A percentile compares a stretch with the other conserved stretches of the same genome.
Conservation (phyloP, 2,888 invertebrate genomes). For the Plebejus argus region DNA sequence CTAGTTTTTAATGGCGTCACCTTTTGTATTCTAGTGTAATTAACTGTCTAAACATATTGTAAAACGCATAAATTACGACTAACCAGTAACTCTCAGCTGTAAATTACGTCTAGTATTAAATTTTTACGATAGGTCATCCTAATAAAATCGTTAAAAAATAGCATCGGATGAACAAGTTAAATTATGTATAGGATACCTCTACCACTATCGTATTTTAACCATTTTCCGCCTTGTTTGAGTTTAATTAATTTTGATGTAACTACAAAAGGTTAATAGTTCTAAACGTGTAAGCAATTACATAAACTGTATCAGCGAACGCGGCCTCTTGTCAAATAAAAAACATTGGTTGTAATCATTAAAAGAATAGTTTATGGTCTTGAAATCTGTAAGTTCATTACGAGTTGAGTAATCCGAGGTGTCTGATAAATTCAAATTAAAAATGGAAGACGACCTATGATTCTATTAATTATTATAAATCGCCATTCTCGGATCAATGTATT, state of each 20-base stretch:
- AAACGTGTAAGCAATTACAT: constrained; percentile 56
- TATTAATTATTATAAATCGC: constrained; percentile 29
- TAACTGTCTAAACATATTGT: constrained; percentile 27
- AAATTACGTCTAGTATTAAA: constrained; percentile 43
- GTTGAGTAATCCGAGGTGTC: constrained; percentile 36
- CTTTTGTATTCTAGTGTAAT: not conserved
- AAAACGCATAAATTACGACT: constrained; percentile 30
- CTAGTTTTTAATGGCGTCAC: constrained; percentile 15
- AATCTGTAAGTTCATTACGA: constrained; percentile 74
- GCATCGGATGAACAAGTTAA: constrained; percentile 54
- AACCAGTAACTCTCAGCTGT: constrained; percentile 32
- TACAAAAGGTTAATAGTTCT: constrained; percentile 63
- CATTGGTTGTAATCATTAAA: constrained; percentile 71
- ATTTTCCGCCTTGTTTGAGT: constrained; percentile 60
- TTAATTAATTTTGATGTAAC: constrained; percentile 74
- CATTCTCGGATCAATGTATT: constrained; percentile 4
- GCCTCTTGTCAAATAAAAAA: constrained; percentile 64
- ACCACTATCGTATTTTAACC: not conserved
- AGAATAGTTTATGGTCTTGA: constrained; percentile 78
- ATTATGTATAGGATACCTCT: constrained; percentile 58
- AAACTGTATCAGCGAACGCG: constrained; percentile 14
- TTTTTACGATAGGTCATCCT: constrained; percentile 43
- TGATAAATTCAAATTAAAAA: constrained; percentile 26
- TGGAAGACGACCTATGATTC: constrained; percentile 2
- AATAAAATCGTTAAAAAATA: constrained; percentile 64